Base-by-base conservation (phyloP, 2,113 vertebrate genomes). In the Pholis gunnellus region DNA sequence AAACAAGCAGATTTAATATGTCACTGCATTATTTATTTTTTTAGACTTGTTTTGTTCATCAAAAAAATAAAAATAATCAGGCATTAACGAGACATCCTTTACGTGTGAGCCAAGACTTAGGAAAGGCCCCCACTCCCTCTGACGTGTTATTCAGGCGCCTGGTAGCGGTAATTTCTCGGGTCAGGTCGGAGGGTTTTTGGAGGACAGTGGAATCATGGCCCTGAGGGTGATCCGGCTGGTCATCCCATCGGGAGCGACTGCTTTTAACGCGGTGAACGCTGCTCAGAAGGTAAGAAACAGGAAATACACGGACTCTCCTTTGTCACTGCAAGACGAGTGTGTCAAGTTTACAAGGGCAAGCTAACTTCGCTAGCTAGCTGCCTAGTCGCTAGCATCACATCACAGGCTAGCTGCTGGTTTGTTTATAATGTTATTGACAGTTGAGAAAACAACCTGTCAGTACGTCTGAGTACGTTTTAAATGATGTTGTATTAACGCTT, bases 261-360 rank as follows among this genome's bases (percentile, higher is more conserved):
- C 75, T 15, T 63, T 91, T 7, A 90, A 40, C 80, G 68, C 86
- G 1, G 81, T 31, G 5, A 56, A n/a, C 14, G 6, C 52, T 0
- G 22, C 69, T 2, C 92, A 88, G 13, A 92, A 89, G 94, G 95
- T 95, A 77, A 87, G 75, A 54, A 34, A 15, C 2, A 0, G 42
- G 22, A 40, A 56, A 34, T 1, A 7, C 0, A 2, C 1, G 0
- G 0, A 18, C 1, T 0, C 6, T 8, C 2, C 13, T 36, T 11
- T 17, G 0, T 1, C 9, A 6, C 31, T 7, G 14, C n/a, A 52
- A 8, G 2, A 22, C 50, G 50, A 54, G 52, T n/a, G 52, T n/a
- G 4, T 52, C 38, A 2, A 14, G n/a, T 44, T 82, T 10, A 84
- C 91, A 95, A 95, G 94, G 94, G 20, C 94, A 91, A 52, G 89